Conservation (phyloP, 2,888 invertebrate genomes). For the Limenitis camilla region DNA sequence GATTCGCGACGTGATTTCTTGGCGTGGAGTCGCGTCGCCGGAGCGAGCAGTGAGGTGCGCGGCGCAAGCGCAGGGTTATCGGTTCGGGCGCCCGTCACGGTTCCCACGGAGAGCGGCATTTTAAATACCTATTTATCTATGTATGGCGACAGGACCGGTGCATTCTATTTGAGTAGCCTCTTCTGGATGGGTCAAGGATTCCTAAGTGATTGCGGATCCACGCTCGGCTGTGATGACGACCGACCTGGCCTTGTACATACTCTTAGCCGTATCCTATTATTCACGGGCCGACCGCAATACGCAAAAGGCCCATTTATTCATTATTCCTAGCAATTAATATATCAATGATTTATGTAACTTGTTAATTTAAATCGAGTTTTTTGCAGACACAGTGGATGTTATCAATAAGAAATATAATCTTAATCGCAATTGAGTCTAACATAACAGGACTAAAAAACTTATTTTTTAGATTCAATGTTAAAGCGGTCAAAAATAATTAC, state of each 20-base stretch:
- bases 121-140: conserved; percentile 71
- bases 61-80: conserved; percentile 41
- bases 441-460: conserved; percentile 14
- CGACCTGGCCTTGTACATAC: conserved; percentile 61
- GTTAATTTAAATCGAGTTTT: conserved; percentile 17
- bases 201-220: conserved; percentile 65
- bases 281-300: conserved; percentile 27
- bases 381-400: conserved; percentile 14
- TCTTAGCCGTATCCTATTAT: conserved; percentile 58
- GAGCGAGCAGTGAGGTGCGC: conserved; percentile 24
- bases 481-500: conserved; percentile 28
- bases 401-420: conserved; percentile 14
- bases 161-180: conserved; percentile 68
- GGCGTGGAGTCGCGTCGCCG: conserved; percentile 13
- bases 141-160: conserved; percentile 66
- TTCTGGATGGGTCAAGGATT: conserved; percentile 74
- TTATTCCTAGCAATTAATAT: conserved; percentile 11
- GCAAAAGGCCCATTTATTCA: conserved; percentile 14
- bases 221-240: conserved; percentile 42
- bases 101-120: conserved; percentile 71
- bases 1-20: conserved; percentile 46
- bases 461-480: conserved; percentile 25
- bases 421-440: conserved; percentile 17
- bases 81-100: conserved; percentile 59
- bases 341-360: conserved; percentile 9